Evolutionary conservation across 2,113 vertebrate species (phyloP).

Genomic region (Atherinomorus stipes): DNA sequence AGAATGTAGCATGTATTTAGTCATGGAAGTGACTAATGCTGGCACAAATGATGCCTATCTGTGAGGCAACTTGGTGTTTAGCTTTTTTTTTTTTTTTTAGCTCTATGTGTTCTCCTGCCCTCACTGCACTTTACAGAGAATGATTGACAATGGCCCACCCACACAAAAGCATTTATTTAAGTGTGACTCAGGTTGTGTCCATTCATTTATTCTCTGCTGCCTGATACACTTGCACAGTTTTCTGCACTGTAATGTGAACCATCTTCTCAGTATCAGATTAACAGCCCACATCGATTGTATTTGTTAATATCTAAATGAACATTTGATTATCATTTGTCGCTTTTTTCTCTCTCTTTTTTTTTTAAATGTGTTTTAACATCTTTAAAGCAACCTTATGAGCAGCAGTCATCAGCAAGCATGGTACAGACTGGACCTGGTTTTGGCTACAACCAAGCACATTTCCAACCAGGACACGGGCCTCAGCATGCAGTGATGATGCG

Average conservation of each 20-base stretch:
- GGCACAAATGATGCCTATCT: conserved; percentile 38
- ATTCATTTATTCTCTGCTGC: conserved; percentile 52
- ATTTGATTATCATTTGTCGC: not conserved
- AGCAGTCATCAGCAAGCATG: conserved; percentile 83
- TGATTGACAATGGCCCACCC: conserved; percentile 69
- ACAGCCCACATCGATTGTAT: conserved; percentile 20
- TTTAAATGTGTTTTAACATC: conserved; percentile 41
- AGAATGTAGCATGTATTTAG: conserved; percentile 47
- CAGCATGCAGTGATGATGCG: conserved; percentile 89
- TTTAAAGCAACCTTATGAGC: conserved; percentile 85
- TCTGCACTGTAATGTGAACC: conserved; percentile 21
- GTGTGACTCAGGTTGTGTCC: conserved; percentile 66
- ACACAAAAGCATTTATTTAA: conserved; percentile 61
- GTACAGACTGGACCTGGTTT: conserved; percentile 82
- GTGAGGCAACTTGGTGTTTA: conserved; percentile 39
- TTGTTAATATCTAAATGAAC: conserved; percentile 22
- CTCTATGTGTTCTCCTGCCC: conserved; percentile 46
- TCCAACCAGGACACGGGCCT: conserved; percentile 85
- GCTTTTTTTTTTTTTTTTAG: conserved; percentile 38
- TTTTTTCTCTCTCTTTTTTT: conserved; percentile 18
- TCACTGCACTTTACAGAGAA: conserved; percentile 53
- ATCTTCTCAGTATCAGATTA: conserved; percentile 31
- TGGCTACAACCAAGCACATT: conserved; percentile 88
- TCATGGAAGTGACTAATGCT: conserved; percentile 62
- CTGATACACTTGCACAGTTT: conserved; percentile 26